phyloP scores from a whole-genome alignment of 2,797 vertebrate species.

The Acanthiza pusilla region DNA sequence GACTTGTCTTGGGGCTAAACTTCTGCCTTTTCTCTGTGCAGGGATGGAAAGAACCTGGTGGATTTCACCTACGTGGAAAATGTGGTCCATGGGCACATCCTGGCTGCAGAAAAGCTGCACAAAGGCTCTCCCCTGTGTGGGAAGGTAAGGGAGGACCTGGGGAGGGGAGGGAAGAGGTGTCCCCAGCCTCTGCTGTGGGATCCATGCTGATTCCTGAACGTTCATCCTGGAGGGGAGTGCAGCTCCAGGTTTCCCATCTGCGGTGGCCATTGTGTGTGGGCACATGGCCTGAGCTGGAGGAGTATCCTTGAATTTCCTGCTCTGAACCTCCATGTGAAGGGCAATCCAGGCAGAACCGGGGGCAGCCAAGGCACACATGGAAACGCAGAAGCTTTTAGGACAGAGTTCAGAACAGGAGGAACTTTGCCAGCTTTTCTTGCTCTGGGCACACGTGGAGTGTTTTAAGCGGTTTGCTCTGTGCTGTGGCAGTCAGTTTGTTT shows the following conservation, averaged over 20 bases:
- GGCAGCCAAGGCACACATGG: background rate
- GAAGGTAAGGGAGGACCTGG: slow-evolving; percentile 76
- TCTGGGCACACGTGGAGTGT: background rate
- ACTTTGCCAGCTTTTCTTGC: background rate
- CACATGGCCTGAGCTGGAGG: background rate
- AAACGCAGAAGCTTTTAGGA: background rate
- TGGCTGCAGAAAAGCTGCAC: slow-evolving; percentile 87
- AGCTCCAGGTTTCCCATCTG: background rate
- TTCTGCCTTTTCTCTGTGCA: slow-evolving; percentile 41
- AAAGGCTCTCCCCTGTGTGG: slow-evolving; percentile 82
- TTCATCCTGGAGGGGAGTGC: background rate
- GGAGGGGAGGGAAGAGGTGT: background rate
- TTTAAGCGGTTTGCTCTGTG: background rate
- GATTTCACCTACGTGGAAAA: slow-evolving; percentile 98
- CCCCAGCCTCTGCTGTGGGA: background rate
- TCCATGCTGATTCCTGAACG: background rate
- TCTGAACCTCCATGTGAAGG: background rate
- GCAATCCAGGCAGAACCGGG: background rate
- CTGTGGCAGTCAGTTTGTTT: background rate
- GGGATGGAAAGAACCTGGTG: slow-evolving; percentile 91
- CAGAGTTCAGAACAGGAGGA: background rate
- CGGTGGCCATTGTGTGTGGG: background rate
- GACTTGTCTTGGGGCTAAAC: background rate
- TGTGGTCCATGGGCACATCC: slow-evolving; percentile 92
- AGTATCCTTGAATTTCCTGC: background rate